A percentile compares a stretch with the other conserved stretches of the same genome.
Conservation (phyloP, 2,888 invertebrate genomes). For the Altica lythri region DNA sequence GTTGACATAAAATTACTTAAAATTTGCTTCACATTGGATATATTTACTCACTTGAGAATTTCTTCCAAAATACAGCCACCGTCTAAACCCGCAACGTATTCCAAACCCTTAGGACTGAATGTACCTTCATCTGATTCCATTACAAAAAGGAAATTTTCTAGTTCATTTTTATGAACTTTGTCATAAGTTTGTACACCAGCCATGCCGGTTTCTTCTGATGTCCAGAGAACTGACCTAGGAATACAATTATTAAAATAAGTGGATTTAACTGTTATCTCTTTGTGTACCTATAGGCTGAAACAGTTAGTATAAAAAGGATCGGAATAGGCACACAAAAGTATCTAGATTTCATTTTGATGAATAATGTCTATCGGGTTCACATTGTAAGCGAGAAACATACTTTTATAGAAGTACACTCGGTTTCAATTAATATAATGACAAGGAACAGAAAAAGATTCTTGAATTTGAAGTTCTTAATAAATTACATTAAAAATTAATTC, state of each 20-base stretch:
- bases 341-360: too few relatives aligned
- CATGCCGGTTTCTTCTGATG: slow-evolving; percentile 76
- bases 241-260: slow-evolving; percentile 27
- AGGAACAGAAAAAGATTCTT: too few relatives aligned
- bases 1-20: too few relatives aligned
- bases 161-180: slow-evolving; percentile 62
- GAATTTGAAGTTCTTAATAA: too few relatives aligned
- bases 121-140: slow-evolving; percentile 87
- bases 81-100: slow-evolving; percentile 64
- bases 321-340: too few relatives aligned
- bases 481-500: too few relatives aligned
- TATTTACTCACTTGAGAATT: slow-evolving; percentile 62
- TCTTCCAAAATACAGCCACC: slow-evolving; percentile 71
- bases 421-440: not conserved
- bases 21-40: not conserved
- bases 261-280: too few relatives aligned
- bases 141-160: slow-evolving; percentile 70
- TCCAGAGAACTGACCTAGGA: slow-evolving; percentile 74
- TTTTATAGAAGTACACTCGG: not conserved
- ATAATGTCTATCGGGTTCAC: too few relatives aligned
- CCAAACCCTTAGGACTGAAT: slow-evolving; percentile 73
- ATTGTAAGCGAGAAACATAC: too few relatives aligned
- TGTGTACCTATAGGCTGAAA: too few relatives aligned
- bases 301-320: too few relatives aligned
- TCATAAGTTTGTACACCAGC: slow-evolving; percentile 71